Evolutionary conservation across 2,888 invertebrate species (phyloP).

Genomic region (Lycaena phlaeas): DNA sequence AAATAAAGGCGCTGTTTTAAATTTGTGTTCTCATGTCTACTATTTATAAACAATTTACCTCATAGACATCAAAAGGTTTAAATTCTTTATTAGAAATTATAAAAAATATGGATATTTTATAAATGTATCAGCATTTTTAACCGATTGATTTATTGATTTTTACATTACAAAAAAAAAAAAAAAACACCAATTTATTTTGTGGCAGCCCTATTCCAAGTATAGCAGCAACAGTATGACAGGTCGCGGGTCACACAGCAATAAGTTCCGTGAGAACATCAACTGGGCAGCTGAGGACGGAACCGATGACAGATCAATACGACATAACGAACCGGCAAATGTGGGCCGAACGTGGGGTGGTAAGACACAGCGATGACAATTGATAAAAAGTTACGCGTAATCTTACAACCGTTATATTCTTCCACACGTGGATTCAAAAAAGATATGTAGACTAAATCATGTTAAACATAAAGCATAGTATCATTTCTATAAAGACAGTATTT

Average conservation of each 20-base stretch:
- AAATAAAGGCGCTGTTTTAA: not conserved
- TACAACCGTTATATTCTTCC: constrained; percentile 2
- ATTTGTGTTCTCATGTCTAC: too few species aligned
- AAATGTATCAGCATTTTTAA: too few species aligned
- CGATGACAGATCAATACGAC: constrained; percentile 19
- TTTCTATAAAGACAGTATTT: too few species aligned
- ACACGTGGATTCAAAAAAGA: not conserved
- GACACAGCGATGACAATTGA: constrained; percentile 7
- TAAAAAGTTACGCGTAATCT: constrained; percentile 1
- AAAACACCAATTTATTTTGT: too few species aligned
- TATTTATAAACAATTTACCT: too few species aligned
- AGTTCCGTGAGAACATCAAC: constrained; percentile 50
- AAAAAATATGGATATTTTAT: too few species aligned
- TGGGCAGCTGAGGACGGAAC: constrained; percentile 32
- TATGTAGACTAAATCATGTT: too few species aligned
- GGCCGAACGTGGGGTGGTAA: not conserved
- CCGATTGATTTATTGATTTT: too few species aligned
- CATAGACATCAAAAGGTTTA: too few species aligned
- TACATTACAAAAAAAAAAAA: too few species aligned
- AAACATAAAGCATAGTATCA: too few species aligned
- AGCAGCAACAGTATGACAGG: constrained; percentile 39
- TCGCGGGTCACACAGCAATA: constrained; percentile 32
- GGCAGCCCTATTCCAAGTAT: constrained; percentile 34
- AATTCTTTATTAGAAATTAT: too few species aligned
- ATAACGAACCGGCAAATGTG: constrained; percentile 7